Evolutionary conservation across 2,113 vertebrate genomes (phyloP), one percentile per base, ranked within the genome.

Genomic region (Eira barbara): DNA sequence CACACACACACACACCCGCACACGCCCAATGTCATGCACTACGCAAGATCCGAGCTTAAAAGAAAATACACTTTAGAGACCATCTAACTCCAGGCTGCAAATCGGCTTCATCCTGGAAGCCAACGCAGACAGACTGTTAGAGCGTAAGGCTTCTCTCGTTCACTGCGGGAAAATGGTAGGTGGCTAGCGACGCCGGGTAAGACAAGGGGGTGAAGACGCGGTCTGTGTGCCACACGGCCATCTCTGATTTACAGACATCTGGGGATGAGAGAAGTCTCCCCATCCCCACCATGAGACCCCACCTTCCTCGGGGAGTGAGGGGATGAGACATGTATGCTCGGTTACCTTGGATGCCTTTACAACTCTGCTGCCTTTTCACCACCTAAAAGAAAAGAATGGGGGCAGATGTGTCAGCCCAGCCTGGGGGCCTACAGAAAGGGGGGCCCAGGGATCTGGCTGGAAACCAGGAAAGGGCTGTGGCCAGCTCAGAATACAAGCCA

Each of bases 341-440:
- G 47, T 94, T 84, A 97, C 96, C 97, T 95, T 59, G 59, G 21
- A 57, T 1, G 59, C 39, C 73, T 71, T 36, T 65, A 45, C 36
- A 13, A 61, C 20, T 82, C 97, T 42, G 83, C 76, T 34, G 92
- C 89, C 45, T 92, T 42, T 20, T 88, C 47, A 42, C 69, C 74
- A 91, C 76, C 97, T 97, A 34, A 2, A 91, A 94, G 84, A 92
- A 34, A 76, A 95, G 71, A 47, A 71, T 0, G 0, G 23, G 7
- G 34, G 76, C 4, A 8, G 15, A 8, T 4, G 0, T 1, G 21
- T 49, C 39, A 45, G 57, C 74, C 61, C 2, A 5, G 92, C 42
- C 49, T 4, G 11, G 87, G 21, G n/a, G n/a, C 2, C 13, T 9
- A 20, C 13, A 45, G 15, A 42, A 39, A 34, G 29, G 17, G 3